Percentiles rank a stretch among this genome's conserved stretches.
Evolutionary conservation across 1,140 invertebrate genomes (phyloP).

Genomic region (Lucilia cuprina): DNA sequence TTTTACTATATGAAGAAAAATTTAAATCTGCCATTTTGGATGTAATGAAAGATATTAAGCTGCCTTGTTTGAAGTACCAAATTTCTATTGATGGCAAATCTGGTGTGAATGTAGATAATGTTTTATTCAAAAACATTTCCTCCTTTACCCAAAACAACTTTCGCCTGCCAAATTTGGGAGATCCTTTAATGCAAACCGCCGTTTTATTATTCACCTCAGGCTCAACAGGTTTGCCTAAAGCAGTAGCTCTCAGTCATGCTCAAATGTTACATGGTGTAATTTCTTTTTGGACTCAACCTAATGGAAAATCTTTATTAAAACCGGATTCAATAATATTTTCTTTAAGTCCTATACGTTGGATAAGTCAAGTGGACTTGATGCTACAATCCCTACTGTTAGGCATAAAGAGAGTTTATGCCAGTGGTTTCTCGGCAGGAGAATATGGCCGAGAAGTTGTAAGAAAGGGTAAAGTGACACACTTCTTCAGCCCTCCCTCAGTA

Average conservation of each 20-base stretch:
- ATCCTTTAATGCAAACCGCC: neutral
- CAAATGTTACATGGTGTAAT: neutral
- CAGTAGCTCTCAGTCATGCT: neutral
- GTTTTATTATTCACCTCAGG: conserved; percentile 23
- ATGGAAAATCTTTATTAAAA: neutral
- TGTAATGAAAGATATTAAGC: neutral
- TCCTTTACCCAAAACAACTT: neutral
- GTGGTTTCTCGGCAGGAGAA: neutral
- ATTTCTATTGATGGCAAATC: neutral
- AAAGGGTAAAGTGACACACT: neutral
- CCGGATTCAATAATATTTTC: neutral
- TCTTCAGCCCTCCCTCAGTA: neutral
- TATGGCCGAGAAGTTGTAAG: neutral
- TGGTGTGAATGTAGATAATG: neutral
- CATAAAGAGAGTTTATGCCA: neutral
- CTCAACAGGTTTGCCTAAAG: conserved; percentile 32
- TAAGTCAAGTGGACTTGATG: conserved; percentile 32
- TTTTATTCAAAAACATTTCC: neutral
- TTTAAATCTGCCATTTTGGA: neutral
- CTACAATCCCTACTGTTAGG: conserved; percentile 20
- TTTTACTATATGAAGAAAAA: conserved; percentile 23
- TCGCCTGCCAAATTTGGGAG: neutral
- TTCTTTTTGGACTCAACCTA: neutral
- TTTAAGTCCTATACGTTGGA: conserved; percentile 33
- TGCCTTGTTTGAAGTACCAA: neutral